Conservation (phyloP, 2,888 invertebrate genomes). For the Drosophila seclusa region DNA sequence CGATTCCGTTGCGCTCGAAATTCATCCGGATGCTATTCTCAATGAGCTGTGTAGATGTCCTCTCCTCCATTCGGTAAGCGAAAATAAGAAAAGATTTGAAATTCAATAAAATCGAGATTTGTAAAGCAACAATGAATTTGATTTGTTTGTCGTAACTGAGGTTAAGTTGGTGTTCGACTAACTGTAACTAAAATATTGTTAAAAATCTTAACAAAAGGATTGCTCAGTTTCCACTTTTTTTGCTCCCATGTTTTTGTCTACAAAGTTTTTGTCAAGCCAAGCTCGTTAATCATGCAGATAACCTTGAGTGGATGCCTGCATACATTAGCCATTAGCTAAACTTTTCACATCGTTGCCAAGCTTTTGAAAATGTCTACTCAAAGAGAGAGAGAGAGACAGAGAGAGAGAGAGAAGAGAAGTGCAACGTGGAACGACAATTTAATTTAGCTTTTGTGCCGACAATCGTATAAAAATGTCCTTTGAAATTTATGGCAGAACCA, state of each 20-base stretch:
- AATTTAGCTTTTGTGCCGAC: background rate
- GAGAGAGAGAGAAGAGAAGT: slow-evolving; percentile 1
- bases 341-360: slow-evolving; percentile 27
- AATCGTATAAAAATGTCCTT: background rate
- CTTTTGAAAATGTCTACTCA: slow-evolving; percentile 1
- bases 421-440: slow-evolving; percentile 7
- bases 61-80: slow-evolving; percentile 27
- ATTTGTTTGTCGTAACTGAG: slow-evolving; percentile 1
- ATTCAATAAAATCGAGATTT: slow-evolving; percentile 23
- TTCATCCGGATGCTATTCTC: slow-evolving; percentile 66
- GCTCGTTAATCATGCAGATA: slow-evolving; percentile 70
- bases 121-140: slow-evolving; percentile 23
- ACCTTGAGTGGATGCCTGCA: slow-evolving; percentile 55
- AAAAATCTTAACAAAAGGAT: slow-evolving; percentile 12
- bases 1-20: slow-evolving; percentile 71
- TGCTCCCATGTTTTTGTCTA: slow-evolving; percentile 38
- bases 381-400: background rate
- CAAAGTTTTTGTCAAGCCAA: slow-evolving; percentile 47
- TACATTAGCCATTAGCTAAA: slow-evolving; percentile 55
- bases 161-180: background rate
- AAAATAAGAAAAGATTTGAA: background rate
- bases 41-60: slow-evolving; percentile 22
- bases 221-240: slow-evolving; percentile 9
- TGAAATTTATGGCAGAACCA: background rate
- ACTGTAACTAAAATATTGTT: background rate